Evolutionary conservation across 2,113 vertebrate genomes (phyloP), one percentile per base, ranked within the genome.

Genomic region (Pao palembangensis): DNA sequence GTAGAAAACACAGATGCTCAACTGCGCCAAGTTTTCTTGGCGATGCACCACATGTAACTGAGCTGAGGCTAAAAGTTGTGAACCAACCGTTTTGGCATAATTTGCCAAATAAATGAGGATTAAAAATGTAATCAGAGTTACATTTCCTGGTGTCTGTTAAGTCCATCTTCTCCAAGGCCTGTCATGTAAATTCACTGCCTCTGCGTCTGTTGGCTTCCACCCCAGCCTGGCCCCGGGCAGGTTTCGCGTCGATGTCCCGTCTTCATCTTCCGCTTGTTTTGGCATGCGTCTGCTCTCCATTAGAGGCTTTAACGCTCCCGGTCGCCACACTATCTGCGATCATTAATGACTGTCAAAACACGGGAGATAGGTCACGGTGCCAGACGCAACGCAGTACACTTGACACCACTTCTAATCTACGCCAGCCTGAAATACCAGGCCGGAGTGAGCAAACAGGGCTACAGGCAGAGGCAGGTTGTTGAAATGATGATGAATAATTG

Each of bases 271-370:
- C 59, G 77, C 68, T 85, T 83, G 64, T 64, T 81, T 83, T 82
- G 77, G 73, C 75, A 56, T 54, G 43, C 54, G 38, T 62, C 58
- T 66, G 75, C 66, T 72, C 64, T 79, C 69, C 66, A 66, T 73
- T 63, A 78, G 71, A 65, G 81, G 61, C 75, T 65, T 58, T 67
- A 65, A 58, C 55, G 46, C 58, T 60, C 61, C 75, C 74, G 56
- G 59, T 62, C 53, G 11, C 53, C 34, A 67, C 62, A 80, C 82
- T 84, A 79, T 81, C 80, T 63, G 64, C 51, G 34, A 71, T 82
- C 62, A 80, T 85, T 81, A 80, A 75, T 67, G 70, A 82, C 80
- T 86, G 80, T 85, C 79, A 80, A 80, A 79, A 72, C 71, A 80
- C 28, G 17, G 64, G 71, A 71, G 73, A 74, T 63, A 71, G 62